Evolutionary conservation across 2,113 vertebrate genomes (phyloP).

Genomic region (Eptatretus burgeri): DNA sequence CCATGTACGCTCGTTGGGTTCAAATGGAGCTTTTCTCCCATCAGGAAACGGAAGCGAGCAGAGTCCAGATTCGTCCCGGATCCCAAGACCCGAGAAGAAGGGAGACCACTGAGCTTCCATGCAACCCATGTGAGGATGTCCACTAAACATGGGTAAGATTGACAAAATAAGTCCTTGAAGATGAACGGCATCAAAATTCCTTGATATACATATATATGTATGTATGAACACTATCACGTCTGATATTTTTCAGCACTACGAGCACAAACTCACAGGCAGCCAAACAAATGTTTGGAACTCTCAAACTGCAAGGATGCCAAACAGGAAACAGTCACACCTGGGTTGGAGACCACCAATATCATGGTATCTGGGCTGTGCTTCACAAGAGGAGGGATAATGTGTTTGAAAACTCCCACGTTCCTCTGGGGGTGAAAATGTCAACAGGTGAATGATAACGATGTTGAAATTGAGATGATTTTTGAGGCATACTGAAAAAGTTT

Average conservation of each 20-base stretch:
- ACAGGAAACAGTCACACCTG: constrained; percentile 11
- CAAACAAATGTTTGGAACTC: neutral
- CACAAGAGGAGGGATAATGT: constrained; percentile 15
- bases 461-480: too few species aligned
- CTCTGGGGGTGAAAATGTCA: constrained; percentile 1
- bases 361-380: constrained; percentile 15
- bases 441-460: too few species aligned
- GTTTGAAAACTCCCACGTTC: constrained; percentile 14
- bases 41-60: constrained; percentile 15
- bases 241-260: too few species aligned
- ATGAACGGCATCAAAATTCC: too few species aligned
- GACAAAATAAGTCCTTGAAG: neutral
- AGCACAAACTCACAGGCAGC: neutral
- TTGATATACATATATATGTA: too few species aligned
- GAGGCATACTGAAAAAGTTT: too few species aligned
- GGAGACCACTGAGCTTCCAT: constrained; percentile 17
- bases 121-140: constrained; percentile 17
- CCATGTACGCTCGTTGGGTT: constrained; percentile 14
- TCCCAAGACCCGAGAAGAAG: constrained; percentile 14
- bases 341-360: constrained; percentile 15
- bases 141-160: constrained; percentile 11
- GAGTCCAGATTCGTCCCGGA: constrained; percentile 17
- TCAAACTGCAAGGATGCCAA: neutral
- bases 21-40: constrained; percentile 13
- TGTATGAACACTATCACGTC: too few species aligned